These are phyloP conservation scores for Hippolais icterina DNA, from an alignment of 2,113 vertebrate genomes.

Conservation along the genomic window DNA sequence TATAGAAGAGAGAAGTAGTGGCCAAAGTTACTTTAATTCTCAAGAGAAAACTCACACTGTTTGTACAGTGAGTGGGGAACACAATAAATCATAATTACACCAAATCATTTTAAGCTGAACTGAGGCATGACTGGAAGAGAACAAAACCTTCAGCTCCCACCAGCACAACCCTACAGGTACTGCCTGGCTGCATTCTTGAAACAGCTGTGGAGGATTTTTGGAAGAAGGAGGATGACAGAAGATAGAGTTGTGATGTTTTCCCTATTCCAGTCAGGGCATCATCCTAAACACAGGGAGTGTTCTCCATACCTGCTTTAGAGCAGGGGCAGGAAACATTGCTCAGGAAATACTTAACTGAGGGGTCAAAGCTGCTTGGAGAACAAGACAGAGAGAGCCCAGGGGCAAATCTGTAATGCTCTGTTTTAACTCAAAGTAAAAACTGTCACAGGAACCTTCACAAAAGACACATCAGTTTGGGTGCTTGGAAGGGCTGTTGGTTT, in stretches of 20 bases:
- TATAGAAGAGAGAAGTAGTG: not conserved
- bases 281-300: rapidly evolving
- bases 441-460: not conserved
- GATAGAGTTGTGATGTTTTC: not conserved
- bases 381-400: not conserved
- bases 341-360: not conserved
- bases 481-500: not conserved
- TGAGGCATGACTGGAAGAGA: not conserved
- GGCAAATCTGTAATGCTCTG: not conserved
- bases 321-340: not conserved
- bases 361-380: not conserved
- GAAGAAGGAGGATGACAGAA: not conserved
- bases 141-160: not conserved
- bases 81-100: not conserved
- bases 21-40: not conserved
- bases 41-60: not conserved
- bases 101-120: not conserved
- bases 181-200: not conserved
- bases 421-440: not conserved
- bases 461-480: not conserved
- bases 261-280: not conserved
- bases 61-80: not conserved
- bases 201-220: not conserved
- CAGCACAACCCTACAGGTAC: not conserved
- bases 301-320: rapidly evolving